Evolutionary conservation across 2,113 vertebrate genomes (phyloP), one percentile per base, ranked within the genome.

Genomic region (Abramis brama): DNA sequence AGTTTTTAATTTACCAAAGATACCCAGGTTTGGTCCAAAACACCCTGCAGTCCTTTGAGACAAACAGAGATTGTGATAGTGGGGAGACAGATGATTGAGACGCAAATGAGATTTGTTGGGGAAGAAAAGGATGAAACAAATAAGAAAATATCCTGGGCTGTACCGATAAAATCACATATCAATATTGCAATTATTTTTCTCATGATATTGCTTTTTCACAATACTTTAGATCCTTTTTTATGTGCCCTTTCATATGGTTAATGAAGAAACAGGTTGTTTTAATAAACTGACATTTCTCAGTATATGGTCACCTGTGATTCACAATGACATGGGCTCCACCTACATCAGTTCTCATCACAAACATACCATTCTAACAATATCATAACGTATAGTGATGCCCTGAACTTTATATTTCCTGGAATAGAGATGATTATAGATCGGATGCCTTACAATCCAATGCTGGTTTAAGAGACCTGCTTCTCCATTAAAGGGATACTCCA

Each of bases 11-110:
- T 62, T 45, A 43, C n/a, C 23, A 17, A 39, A 27, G n/a, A 64
- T 64, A 45, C 23, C 10, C 75, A 57, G 39, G 43, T 74, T 74
- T 47, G 71, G 71, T 74, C 23, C 23, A 74, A 43, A 74, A 78
- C 52, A 21, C 76, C 19, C 52, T 25, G n/a, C 33, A 25, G 59
- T 64, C n/a, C 39, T 80, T 62, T 9, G 15, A 64, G 78, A 80
- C 59, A 17, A 21, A 62, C 39, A 74, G 43, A 45, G 39, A 13
- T 15, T 6, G 76, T 33, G 76, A 39, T 55, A 36, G 30, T 3
- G 11, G 11, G 45, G 70, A 47, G 7, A 60, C 21, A 12, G 23
- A 47, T 10, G 39, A 80, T 47, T 80, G 78, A 80, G 36, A 47
- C 3, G 12, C 52, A 78, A 36, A 21, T 6, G 21, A 27, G 57